Conservation (phyloP, 2,797 vertebrate genomes). For the Muscicapa striata region DNA sequence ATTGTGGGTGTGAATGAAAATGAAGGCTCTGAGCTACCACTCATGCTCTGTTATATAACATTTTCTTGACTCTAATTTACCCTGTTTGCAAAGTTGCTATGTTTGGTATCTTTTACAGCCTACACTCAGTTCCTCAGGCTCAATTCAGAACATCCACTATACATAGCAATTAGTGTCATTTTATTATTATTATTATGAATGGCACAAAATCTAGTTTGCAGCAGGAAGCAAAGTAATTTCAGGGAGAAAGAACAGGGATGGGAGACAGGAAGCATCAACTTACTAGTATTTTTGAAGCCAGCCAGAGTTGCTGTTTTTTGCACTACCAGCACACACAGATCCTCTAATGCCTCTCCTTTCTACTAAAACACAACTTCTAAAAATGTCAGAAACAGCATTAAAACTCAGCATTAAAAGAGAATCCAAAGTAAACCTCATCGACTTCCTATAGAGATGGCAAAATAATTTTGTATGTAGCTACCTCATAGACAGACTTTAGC, state of each 20-base stretch:
- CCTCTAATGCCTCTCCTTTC: background rate
- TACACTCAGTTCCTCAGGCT: conserved; percentile 58
- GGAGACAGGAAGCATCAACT: conserved; percentile 26
- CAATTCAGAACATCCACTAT: conserved; percentile 67
- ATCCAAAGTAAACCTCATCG: background rate
- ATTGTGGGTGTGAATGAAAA: conserved; percentile 61
- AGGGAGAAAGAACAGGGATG: conserved; percentile 47
- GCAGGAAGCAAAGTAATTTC: conserved; percentile 66
- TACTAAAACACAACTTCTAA: background rate
- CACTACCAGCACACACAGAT: background rate
- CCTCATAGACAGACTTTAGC: background rate
- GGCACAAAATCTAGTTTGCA: conserved; percentile 50
- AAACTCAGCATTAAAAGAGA: background rate
- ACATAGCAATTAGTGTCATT: conserved; percentile 46
- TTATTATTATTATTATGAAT: conserved; percentile 56
- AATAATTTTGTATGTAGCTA: background rate
- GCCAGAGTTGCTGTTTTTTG: background rate
- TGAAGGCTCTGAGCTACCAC: conserved; percentile 28
- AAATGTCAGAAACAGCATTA: background rate
- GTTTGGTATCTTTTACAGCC: conserved; percentile 58
- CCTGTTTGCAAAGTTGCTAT: conserved; percentile 56
- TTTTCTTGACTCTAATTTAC: conserved; percentile 60
- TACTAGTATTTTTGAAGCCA: conserved; percentile 30
- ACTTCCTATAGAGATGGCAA: background rate
- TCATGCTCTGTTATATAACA: conserved; percentile 60